Evolutionary conservation across 2,797 vertebrate genomes (phyloP).

Genomic region (Glossophaga mutica): DNA sequence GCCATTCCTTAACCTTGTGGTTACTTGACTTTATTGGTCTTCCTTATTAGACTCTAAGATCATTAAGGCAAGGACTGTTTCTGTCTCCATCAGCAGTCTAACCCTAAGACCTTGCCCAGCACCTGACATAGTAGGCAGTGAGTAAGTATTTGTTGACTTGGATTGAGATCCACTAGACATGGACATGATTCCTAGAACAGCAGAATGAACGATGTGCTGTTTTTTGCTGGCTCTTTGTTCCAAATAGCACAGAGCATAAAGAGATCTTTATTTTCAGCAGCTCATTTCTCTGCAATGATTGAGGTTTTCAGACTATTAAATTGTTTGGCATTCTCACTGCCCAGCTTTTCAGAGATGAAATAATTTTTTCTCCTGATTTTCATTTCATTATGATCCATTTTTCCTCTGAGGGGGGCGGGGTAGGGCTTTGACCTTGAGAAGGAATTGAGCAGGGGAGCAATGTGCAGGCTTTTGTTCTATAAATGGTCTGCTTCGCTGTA

Average conservation of each 20-base stretch:
- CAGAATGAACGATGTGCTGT: neutral
- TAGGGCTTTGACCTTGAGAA: conserved; percentile 50
- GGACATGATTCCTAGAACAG: conserved; percentile 21
- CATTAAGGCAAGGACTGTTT: neutral
- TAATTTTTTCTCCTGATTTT: conserved; percentile 55
- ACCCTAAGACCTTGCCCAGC: neutral
- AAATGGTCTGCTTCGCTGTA: neutral
- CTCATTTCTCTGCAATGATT: conserved; percentile 27
- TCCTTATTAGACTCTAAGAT: conserved; percentile 10
- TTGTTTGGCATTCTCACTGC: conserved; percentile 19
- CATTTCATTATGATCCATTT: conserved; percentile 57
- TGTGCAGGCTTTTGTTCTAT: conserved; percentile 49
- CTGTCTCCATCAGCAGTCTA: neutral
- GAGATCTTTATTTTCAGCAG: conserved; percentile 41
- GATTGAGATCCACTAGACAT: neutral
- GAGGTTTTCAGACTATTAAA: conserved; percentile 41
- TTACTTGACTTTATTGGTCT: conserved; percentile 2
- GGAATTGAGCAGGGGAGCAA: conserved; percentile 2
- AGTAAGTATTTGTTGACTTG: conserved; percentile 14
- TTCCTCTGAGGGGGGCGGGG: neutral
- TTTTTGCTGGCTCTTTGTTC: conserved; percentile 21
- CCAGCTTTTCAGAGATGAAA: conserved; percentile 49
- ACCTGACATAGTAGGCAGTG: neutral
- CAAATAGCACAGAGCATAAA: conserved; percentile 38
- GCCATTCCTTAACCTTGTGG: neutral